Percentiles rank a stretch among this genome's conserved stretches.
Evolutionary conservation across 2,797 vertebrate species (phyloP).

Genomic region (Xiphophorus birchmanni): DNA sequence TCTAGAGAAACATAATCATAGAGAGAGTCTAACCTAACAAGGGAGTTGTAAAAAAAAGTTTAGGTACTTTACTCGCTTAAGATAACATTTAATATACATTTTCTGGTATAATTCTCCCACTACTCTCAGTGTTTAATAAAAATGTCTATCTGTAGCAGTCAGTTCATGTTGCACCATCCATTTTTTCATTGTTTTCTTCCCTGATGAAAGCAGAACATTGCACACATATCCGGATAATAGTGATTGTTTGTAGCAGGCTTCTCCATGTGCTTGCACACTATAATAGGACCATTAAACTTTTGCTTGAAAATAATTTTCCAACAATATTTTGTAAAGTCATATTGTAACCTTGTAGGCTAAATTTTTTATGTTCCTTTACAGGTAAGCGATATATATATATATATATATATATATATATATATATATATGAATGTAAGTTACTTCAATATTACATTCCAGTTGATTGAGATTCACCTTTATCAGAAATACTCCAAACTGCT

Average conservation of each 20-base stretch:
- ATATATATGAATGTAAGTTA: not conserved
- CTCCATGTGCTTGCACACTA: not conserved
- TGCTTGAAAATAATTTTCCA: not conserved
- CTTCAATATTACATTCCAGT: not conserved
- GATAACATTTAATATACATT: no score
- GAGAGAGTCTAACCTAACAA: no score
- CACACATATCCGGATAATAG: not conserved
- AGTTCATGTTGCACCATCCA: no score
- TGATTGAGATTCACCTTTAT: not conserved
- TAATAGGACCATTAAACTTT: not conserved
- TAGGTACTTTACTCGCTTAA: no score
- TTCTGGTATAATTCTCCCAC: no score
- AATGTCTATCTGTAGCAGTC: no score
- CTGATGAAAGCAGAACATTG: no score
- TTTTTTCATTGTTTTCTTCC: no score
- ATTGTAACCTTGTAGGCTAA: not conserved
- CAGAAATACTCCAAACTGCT: slow-evolving; percentile 60
- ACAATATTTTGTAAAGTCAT: not conserved
- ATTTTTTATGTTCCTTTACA: not conserved
- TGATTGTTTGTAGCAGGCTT: not conserved
- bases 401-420: no score
- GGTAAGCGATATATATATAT: not conserved
- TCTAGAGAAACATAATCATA: no score
- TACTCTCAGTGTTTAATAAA: no score
- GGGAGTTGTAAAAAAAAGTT: no score